Base-by-base conservation (phyloP, 2,888 invertebrate genomes). In the Amiota minor region DNA sequence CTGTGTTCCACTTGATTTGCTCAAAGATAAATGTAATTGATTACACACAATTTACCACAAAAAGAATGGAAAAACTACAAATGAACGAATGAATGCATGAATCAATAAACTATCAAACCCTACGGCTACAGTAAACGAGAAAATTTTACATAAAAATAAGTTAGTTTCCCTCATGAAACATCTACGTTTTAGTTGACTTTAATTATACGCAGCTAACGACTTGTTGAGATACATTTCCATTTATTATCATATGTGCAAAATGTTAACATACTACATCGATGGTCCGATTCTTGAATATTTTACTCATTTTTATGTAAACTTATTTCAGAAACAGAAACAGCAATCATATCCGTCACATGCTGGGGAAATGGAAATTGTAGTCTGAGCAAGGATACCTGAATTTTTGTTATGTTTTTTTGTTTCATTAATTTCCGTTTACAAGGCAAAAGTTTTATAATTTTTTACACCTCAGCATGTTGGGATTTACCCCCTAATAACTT, bases 11-110 rank as follows among this genome's bases (percentile, higher is more conserved):
- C 80, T 78, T 83, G 83, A 81, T 84, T 81, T 81, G 81, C 78
- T 82, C 78, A 78, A 76, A 79, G 78, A 81, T 83, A 81, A 82
- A 80, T 77, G 79, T 84, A 85, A 86, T 86, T 85, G 85, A 86
- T 84, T 85, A 81, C 83, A 78, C 76, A 78, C 79, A 75, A 78
- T 79, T 78, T 74, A 74, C 61, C 74, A 71, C 53, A 68, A 61
- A 61, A 9, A 53, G n/a, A 53, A 14, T n/a, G 16, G 53, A 65
- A 9, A 65, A 8, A 18, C 65, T 47, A 65, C 65, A n/a, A 62
- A 45, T 45, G n/a, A 2, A 45, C 62, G n/a, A n/a, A 65, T 18
- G 18, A 35, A 62, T 45, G 53, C 20, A 18, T 18, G 35, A 49
- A 4, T 16, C 50, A 49, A 53, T 14, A 68, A 35, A 68, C 50